Evolutionary conservation across 2,113 vertebrate genomes (phyloP).

Genomic region (Numenius arquata): DNA sequence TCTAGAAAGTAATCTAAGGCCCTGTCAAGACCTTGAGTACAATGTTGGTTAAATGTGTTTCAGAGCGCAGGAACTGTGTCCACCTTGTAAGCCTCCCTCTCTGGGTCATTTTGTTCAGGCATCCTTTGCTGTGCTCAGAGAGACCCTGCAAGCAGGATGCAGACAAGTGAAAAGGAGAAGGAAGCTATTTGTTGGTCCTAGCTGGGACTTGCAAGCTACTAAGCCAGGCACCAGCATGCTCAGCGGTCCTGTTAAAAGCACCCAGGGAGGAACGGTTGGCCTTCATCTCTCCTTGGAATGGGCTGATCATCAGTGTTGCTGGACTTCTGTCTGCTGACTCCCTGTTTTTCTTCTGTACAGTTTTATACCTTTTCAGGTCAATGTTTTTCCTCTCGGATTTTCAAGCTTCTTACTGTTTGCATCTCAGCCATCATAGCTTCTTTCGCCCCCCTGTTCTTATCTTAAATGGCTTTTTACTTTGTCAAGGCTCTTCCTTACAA

Average conservation of each 20-base stretch:
- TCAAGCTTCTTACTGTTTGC: neutral
- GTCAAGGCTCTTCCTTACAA: neutral
- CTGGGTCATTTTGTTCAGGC: neutral
- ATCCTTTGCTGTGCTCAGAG: neutral
- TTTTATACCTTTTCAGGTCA: neutral
- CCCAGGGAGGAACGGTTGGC: neutral
- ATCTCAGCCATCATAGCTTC: neutral
- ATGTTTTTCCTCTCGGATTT: neutral
- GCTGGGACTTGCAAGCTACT: neutral
- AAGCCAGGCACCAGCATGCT: neutral
- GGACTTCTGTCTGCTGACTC: neutral
- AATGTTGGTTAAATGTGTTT: neutral
- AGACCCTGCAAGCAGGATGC: neutral
- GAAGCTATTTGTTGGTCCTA: neutral
- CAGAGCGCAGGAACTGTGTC: neutral
- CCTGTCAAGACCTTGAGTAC: neutral
- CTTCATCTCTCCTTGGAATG: neutral
- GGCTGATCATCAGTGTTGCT: neutral
- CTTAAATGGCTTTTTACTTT: neutral
- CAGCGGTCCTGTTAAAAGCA: neutral
- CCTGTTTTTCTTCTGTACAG: neutral
- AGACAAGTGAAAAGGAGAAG: neutral
- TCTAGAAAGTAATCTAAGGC: neutral
- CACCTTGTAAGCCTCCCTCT: neutral
- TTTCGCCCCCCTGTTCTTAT: neutral